Evolutionary conservation across 64 coral and sea anemone species (phyloP).

Genomic region (Catalaphyllia jardinei): DNA sequence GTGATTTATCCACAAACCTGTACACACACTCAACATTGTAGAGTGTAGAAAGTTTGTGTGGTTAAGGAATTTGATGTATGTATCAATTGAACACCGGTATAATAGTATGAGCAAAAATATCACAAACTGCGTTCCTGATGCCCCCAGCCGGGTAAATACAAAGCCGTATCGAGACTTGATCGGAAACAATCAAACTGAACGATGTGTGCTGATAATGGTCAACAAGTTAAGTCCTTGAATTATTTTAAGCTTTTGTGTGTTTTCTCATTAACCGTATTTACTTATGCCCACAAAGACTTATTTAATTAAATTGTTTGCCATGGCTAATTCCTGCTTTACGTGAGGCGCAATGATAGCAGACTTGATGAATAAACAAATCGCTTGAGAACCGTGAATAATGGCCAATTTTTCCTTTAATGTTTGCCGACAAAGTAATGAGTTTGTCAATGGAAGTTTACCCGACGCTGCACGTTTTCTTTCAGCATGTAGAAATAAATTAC

Average conservation of each 20-base stretch:
- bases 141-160: slow-evolving; percentile 69
- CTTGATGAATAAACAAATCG: slow-evolving; percentile 61
- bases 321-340: background rate
- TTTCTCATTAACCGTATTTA: slow-evolving; percentile 93
- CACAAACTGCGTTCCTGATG: slow-evolving; percentile 44
- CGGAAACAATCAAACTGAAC: slow-evolving; percentile 36
- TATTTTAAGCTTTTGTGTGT: slow-evolving; percentile 88
- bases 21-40: background rate
- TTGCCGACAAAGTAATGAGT: slow-evolving; percentile 30
- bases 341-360: background rate
- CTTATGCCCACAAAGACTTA: slow-evolving; percentile 77
- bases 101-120: slow-evolving; percentile 51
- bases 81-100: slow-evolving; percentile 21
- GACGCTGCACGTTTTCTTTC: background rate
- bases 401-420: slow-evolving; percentile 45
- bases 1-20: background rate
- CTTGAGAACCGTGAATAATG: slow-evolving; percentile 51
- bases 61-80: slow-evolving; percentile 56
- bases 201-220: slow-evolving; percentile 47
- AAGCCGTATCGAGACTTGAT: background rate
- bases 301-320: slow-evolving; percentile 88
- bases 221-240: slow-evolving; percentile 64
- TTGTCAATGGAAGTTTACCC: slow-evolving; percentile 4
- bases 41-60: background rate
- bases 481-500: background rate